Evolutionary conservation across 1,140 invertebrate genomes (phyloP).

Genomic region (Chironomus striatipennis): DNA sequence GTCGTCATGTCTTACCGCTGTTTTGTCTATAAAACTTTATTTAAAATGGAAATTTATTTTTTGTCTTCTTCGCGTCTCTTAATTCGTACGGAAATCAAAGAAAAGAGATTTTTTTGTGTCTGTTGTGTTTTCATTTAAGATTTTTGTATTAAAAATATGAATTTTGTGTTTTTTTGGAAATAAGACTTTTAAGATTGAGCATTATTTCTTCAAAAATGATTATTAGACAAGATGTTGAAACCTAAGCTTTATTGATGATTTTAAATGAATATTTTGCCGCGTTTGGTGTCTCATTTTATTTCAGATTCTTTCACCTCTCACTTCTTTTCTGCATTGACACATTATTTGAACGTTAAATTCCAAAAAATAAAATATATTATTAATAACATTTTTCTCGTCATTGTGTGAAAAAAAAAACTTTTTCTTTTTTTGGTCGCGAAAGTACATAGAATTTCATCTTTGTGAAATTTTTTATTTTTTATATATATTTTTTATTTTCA

Average conservation of each 20-base stretch:
- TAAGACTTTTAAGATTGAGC: neutral
- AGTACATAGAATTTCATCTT: too few species aligned
- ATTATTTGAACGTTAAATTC: slow-evolving; percentile 1
- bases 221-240: slow-evolving; percentile 23
- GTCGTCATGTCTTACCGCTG: too few species aligned
- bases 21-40: neutral
- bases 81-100: neutral
- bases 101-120: neutral
- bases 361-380: neutral
- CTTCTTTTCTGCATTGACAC: neutral
- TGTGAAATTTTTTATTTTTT: too few species aligned
- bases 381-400: neutral
- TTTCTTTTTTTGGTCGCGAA: neutral
- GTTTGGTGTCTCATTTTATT: neutral
- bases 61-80: neutral
- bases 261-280: neutral
- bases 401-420: neutral
- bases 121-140: neutral
- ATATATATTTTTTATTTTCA: neutral
- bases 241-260: slow-evolving; percentile 23
- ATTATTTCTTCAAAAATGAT: slow-evolving; percentile 17
- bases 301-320: neutral
- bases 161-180: neutral
- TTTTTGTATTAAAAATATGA: neutral
- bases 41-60: slow-evolving; percentile 9